A percentile compares a stretch with the other conserved stretches of the same genome.
Conservation (phyloP, 2,797 vertebrate species). For the Phalloptychus januarius region DNA sequence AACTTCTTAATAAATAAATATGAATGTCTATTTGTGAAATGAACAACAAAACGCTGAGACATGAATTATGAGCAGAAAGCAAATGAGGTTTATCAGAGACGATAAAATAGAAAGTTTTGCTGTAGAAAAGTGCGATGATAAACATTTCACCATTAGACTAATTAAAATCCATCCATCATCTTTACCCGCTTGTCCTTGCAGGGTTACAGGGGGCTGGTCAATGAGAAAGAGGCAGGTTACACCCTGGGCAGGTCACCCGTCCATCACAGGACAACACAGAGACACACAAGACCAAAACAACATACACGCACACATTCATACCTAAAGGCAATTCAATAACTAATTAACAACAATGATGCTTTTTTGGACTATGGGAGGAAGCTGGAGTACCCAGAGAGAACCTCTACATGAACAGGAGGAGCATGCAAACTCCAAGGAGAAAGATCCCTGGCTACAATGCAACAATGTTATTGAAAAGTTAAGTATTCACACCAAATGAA, state of each 20-base stretch:
- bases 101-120: not conserved
- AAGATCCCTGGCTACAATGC: no score
- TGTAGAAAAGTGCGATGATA: not conserved
- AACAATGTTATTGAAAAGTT: no score
- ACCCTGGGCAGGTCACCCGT: not conserved
- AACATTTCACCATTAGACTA: not conserved
- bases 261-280: not conserved
- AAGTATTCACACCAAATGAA: no score
- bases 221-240: not conserved
- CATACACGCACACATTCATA: not conserved
- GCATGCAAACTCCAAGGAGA: not conserved
- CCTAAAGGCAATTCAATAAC: not conserved
- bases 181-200: not conserved
- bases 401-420: not conserved
- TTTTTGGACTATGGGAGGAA: not conserved
- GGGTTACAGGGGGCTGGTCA: not conserved
- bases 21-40: not conserved
- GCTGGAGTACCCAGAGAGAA: not conserved
- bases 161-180: not conserved
- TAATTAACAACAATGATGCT: not conserved
- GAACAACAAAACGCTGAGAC: not conserved
- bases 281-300: not conserved
- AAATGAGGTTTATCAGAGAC: not conserved
- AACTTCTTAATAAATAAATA: conserved; percentile 8
- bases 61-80: not conserved